A percentile compares a stretch with the other conserved stretches of the same genome.
These are phyloP conservation scores for Acleris holmiana DNA, from an alignment of 2,888 invertebrate genomes.

Conservation along the genomic window DNA sequence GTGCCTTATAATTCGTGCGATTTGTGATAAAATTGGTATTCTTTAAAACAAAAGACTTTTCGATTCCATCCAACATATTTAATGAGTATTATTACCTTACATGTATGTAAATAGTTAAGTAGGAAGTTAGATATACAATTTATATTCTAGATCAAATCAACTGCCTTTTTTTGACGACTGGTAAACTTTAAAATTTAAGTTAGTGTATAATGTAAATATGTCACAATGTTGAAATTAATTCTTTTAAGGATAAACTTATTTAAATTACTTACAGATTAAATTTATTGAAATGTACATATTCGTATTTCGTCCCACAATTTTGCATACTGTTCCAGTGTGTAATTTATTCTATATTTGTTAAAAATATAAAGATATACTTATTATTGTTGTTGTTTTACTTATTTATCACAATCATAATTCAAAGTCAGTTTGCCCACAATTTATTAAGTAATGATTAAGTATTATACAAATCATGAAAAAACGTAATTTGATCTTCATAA, in stretches of 20 bases:
- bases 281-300: slow-evolving; percentile 71
- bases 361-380: slow-evolving; percentile 78
- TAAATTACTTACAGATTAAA: slow-evolving; percentile 64
- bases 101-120: slow-evolving; percentile 23
- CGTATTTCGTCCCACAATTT: slow-evolving; percentile 62
- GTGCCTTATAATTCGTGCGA: slow-evolving; percentile 59
- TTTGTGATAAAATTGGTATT: slow-evolving; percentile 38
- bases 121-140: slow-evolving; percentile 43
- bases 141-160: slow-evolving; percentile 51
- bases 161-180: slow-evolving; percentile 77
- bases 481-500: too few relatives aligned
- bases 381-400: slow-evolving; percentile 46
- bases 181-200: slow-evolving; percentile 58
- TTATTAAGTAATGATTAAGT: too few relatives aligned
- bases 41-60: slow-evolving; percentile 41
- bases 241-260: slow-evolving; percentile 50
- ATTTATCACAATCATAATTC: neutral
- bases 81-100: slow-evolving; percentile 26
- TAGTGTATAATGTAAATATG: slow-evolving; percentile 56
- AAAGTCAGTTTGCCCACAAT: too few relatives aligned
- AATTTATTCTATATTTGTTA: slow-evolving; percentile 82
- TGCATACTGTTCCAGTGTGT: slow-evolving; percentile 68
- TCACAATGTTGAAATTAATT: slow-evolving; percentile 46
- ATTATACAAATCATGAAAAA: too few relatives aligned
- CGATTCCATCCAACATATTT: slow-evolving; percentile 44